These are phyloP conservation scores for Tipula vernalis DNA, from an alignment of 2,888 invertebrate genomes.

Conservation along the genomic window DNA sequence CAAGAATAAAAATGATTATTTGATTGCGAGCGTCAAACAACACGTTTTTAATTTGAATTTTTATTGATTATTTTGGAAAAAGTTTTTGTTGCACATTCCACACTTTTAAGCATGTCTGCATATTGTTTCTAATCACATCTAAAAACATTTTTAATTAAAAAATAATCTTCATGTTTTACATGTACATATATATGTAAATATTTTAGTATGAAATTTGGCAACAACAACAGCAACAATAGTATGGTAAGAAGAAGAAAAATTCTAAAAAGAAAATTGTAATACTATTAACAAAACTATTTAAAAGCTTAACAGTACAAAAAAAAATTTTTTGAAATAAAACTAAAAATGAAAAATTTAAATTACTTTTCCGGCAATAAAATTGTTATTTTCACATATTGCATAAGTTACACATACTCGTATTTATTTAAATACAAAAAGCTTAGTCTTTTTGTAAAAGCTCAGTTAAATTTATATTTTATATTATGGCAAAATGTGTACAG, in stretches of 20 bases:
- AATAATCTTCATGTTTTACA: neutral
- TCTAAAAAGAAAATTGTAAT: neutral
- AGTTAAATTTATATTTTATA: neutral
- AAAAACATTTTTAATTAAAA: neutral
- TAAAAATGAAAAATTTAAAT: neutral
- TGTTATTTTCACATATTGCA: neutral
- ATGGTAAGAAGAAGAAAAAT: neutral
- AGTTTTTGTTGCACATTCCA: neutral
- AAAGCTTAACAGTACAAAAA: neutral
- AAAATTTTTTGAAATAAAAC: neutral
- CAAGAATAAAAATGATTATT: neutral
- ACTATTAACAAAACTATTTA: neutral
- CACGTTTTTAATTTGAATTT: neutral
- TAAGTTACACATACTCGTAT: neutral
- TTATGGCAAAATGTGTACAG: neutral
- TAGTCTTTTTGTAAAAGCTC: neutral
- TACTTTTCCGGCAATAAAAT: constrained; percentile 4
- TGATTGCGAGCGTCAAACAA: neutral
- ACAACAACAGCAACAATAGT: neutral
- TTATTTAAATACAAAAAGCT: neutral
- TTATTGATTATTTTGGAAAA: neutral
- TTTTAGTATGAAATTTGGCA: neutral
- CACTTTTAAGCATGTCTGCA: neutral
- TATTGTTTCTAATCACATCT: neutral
- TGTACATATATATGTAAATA: neutral